A percentile compares a stretch with the other conserved stretches of the same genome.
Evolutionary conservation across 2,797 vertebrate species (phyloP).

Genomic region (Florisuga fusca): DNA sequence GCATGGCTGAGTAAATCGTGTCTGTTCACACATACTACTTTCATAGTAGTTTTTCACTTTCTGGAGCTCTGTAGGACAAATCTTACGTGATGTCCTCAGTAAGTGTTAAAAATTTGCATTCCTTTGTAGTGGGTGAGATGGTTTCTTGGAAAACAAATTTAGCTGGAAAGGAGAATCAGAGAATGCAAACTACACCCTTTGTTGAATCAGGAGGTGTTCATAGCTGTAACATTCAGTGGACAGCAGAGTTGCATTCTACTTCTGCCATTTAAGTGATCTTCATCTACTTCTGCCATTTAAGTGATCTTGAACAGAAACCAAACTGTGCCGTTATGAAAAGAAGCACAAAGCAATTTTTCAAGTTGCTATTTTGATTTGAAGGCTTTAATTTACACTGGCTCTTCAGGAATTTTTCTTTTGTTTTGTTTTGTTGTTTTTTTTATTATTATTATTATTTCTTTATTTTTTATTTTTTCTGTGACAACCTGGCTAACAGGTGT

Average conservation of each 20-base stretch:
- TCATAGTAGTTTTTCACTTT: not conserved
- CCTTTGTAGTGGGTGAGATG: not conserved
- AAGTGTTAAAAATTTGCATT: not conserved
- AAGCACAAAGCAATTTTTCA: conserved; percentile 54
- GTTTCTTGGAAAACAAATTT: conserved; percentile 16
- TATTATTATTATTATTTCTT: too few relatives aligned
- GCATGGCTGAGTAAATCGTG: not conserved
- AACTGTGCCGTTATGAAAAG: conserved; percentile 37
- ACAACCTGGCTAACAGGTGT: conserved; percentile 54
- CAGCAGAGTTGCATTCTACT: conserved; percentile 13
- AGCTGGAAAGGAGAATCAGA: not conserved
- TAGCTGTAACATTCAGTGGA: not conserved
- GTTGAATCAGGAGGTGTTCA: conserved; percentile 5
- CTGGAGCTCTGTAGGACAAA: not conserved
- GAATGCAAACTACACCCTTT: not conserved
- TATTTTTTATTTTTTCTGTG: not conserved
- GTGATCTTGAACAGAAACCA: conserved; percentile 22
- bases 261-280: not conserved
- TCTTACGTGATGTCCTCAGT: not conserved
- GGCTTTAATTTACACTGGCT: conserved; percentile 63
- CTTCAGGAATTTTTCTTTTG: conserved; percentile 1
- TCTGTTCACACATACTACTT: not conserved
- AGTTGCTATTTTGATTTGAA: conserved; percentile 66
- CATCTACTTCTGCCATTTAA: conserved; percentile 29
- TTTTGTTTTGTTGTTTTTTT: too few relatives aligned